These are phyloP conservation scores for Solenopsis fugax DNA, from an alignment of 1,140 invertebrate genomes.

Conservation along the genomic window DNA sequence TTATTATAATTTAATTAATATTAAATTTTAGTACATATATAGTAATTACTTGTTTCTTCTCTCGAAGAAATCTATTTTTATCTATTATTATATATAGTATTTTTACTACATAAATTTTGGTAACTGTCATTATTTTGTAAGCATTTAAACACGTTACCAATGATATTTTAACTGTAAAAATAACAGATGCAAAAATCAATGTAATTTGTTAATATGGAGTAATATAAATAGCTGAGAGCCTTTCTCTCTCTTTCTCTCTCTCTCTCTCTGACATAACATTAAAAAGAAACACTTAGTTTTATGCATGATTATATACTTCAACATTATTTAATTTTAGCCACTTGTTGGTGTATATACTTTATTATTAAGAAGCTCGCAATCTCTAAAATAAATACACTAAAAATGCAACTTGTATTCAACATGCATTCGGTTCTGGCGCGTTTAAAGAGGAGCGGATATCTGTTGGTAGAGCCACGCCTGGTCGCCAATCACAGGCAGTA, in stretches of 20 bases:
- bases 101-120: neutral
- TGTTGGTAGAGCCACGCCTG: conserved; percentile 81
- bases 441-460: conserved; percentile 75
- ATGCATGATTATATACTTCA: neutral
- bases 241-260: neutral
- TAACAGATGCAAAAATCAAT: too few relatives aligned
- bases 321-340: neutral
- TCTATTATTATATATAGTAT: too few relatives aligned
- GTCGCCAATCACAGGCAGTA: conserved; percentile 81
- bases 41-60: too few relatives aligned
- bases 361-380: conserved; percentile 41
- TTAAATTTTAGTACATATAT: neutral
- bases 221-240: neutral
- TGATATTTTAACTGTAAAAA: neutral
- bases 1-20: conserved; percentile 5
- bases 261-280: neutral
- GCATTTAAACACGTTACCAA: neutral
- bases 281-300: conserved; percentile 5
- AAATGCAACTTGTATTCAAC: conserved; percentile 34
- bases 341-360: neutral
- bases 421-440: conserved; percentile 29
- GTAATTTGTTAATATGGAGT: neutral
- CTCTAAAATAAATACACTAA: conserved; percentile 15
- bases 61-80: too few relatives aligned
- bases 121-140: neutral